Conservation (phyloP, 2,888 invertebrate genomes). For the Clepsis dumicolana region DNA sequence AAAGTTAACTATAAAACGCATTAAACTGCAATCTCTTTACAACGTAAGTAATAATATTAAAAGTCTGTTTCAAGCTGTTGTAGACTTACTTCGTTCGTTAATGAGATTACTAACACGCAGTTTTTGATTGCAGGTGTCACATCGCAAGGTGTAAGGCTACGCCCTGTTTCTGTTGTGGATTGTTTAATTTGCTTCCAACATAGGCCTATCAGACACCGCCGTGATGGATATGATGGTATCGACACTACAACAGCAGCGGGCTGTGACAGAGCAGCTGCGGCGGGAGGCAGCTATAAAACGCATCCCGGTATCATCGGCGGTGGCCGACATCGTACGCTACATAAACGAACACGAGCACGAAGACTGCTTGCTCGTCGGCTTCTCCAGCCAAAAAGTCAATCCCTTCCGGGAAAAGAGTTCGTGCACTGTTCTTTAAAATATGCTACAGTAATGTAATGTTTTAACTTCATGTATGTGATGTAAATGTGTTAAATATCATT, state of each 20-base stretch:
- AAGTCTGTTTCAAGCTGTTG: neutral
- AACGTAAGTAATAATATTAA: slow-evolving; percentile 22
- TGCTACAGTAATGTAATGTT: slow-evolving; percentile 18
- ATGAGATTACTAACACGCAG: neutral
- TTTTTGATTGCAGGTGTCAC: slow-evolving; percentile 43
- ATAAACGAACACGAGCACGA: slow-evolving; percentile 96
- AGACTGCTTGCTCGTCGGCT: slow-evolving; percentile 96
- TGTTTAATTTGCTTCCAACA: slow-evolving; percentile 86
- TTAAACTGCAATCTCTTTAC: neutral
- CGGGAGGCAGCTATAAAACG: slow-evolving; percentile 96
- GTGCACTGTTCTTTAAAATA: slow-evolving; percentile 91
- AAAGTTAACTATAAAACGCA: slow-evolving; percentile 3
- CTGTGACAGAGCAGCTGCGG: slow-evolving; percentile 96
- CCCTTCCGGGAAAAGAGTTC: slow-evolving; percentile 98
- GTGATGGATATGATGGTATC: slow-evolving; percentile 98
- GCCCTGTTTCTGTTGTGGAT: slow-evolving; percentile 73
- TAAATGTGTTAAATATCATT: slow-evolving; percentile 31
- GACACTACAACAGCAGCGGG: slow-evolving; percentile 96
- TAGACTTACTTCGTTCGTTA: neutral
- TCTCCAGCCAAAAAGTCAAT: slow-evolving; percentile 97
- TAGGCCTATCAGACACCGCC: slow-evolving; percentile 95
- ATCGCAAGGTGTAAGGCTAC: slow-evolving; percentile 67
- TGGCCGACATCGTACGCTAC: slow-evolving; percentile 96
- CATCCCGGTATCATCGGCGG: slow-evolving; percentile 95
- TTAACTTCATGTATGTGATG: slow-evolving; percentile 20